Evolutionary conservation across 1,140 invertebrate genomes (phyloP), one percentile per base, ranked within the genome.

Genomic region (Leptoteleia sp.): DNA sequence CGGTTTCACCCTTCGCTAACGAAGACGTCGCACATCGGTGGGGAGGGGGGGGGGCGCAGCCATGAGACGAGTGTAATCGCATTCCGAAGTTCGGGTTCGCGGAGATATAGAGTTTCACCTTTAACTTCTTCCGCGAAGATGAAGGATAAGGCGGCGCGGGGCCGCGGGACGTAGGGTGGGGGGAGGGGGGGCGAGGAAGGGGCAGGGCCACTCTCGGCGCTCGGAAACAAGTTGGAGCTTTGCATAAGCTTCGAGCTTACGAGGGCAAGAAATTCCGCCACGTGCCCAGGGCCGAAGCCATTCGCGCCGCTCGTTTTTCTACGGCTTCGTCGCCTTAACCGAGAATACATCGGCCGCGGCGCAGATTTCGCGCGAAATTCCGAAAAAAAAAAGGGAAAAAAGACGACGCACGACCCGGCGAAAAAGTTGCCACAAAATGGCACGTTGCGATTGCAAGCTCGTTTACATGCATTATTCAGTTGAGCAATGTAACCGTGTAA

Each of bases 211-310:
- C 52, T 52, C 71, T 19, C 59, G 22, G 40, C 31, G 57, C 62
- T 72, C 50, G 50, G 61, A 70, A 76, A 80, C 79, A 81, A 81
- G 79, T 81, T 62, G 59, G 45, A 82, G 72, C 76, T 82, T 76
- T 82, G 68, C 73, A 75, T 79, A 76, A 77, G 72, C 75, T 55
- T 76, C 35, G 52, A 38, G 62, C 59, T 81, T 73, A 73, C 62
- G 72, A 65, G 48, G 59, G 61, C 71, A 80, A 76, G 76, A 81
- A 82, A 81, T 82, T 70, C 76, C 71, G 76, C 54, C 78, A 81
- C 76, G 75, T 82, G 76, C 77, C 70, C 59, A 70, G 68, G 70
- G 45, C 72, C 62, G 75, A 78, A 79, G 77, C 80, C 70, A 78
- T 76, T 82, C 64, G 68, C 50, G 55, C 61, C 5, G 47, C 35